phyloP scores from a whole-genome alignment of 1,140 invertebrate species.

The Dermatophagoides farinae region DNA sequence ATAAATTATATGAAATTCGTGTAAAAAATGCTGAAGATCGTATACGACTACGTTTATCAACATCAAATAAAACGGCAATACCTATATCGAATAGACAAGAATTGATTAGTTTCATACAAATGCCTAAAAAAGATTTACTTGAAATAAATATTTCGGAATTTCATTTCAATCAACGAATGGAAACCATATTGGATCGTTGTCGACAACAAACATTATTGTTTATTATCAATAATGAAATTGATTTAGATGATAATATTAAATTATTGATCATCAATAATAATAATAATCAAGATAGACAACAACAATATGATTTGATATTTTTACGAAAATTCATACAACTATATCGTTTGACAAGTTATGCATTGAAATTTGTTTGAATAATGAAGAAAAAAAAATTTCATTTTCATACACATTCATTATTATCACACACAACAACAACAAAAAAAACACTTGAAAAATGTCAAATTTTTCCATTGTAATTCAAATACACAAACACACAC shows the following conservation, averaged over 20 bases:
- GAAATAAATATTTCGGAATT: slow-evolving; percentile 10
- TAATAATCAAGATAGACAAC: neutral
- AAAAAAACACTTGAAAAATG: neutral
- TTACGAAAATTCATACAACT: slow-evolving; percentile 8
- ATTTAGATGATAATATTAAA: neutral
- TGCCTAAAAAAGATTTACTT: slow-evolving; percentile 5
- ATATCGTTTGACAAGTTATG: neutral
- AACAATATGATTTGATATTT: neutral
- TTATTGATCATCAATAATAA: no score
- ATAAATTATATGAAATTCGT: slow-evolving; percentile 11
- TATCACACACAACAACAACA: no score
- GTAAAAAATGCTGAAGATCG: neutral
- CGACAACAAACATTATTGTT: slow-evolving; percentile 1
- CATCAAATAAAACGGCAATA: neutral
- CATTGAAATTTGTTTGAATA: neutral
- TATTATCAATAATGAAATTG: slow-evolving; percentile 11
- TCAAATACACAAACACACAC: no score
- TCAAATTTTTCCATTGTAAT: no score
- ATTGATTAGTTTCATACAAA: slow-evolving; percentile 1
- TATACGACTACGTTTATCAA: neutral
- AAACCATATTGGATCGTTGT: neutral
- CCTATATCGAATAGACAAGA: slow-evolving; percentile 2
- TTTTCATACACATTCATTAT: no score
- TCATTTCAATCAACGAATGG: neutral
- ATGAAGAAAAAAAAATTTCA: neutral